phyloP scores from a whole-genome alignment of 1,140 invertebrate genomes.

The Panagrolaimus sp. region DNA sequence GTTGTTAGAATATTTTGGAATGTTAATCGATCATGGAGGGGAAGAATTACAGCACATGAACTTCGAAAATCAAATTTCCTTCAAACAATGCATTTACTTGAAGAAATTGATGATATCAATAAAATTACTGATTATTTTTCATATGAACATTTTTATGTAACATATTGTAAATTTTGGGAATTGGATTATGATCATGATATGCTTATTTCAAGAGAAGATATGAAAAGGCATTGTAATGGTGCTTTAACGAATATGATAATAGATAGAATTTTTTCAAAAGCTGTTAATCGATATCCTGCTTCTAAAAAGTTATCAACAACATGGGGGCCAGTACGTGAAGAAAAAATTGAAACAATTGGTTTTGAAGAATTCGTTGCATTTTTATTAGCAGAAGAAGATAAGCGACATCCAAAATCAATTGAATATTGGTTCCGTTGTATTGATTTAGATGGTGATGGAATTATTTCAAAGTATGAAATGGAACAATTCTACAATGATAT shows the following conservation, averaged over 20 bases:
- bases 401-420: slow-evolving; percentile 77
- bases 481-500: slow-evolving; percentile 99
- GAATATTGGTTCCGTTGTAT: slow-evolving; percentile 66
- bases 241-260: slow-evolving; percentile 91
- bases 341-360: slow-evolving; percentile 60
- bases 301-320: slow-evolving; percentile 28
- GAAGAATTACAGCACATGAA: slow-evolving; percentile 79
- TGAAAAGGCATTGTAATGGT: slow-evolving; percentile 88
- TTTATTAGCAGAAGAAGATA: slow-evolving; percentile 94
- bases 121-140: slow-evolving; percentile 89
- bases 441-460: slow-evolving; percentile 96
- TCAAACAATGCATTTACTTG: slow-evolving; percentile 60
- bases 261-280: slow-evolving; percentile 92
- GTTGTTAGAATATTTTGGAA: slow-evolving; percentile 96
- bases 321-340: slow-evolving; percentile 26
- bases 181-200: slow-evolving; percentile 81
- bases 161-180: slow-evolving; percentile 99
- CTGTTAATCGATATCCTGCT: slow-evolving; percentile 71
- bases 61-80: slow-evolving; percentile 82
- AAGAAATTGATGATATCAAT: slow-evolving; percentile 92
- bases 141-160: slow-evolving; percentile 99
- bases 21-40: slow-evolving; percentile 95
- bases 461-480: slow-evolving; percentile 93
- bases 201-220: slow-evolving; percentile 75
- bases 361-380: slow-evolving; percentile 92